Evolutionary conservation across 2,888 invertebrate genomes (phyloP).

Genomic region (Carabus problematicus): DNA sequence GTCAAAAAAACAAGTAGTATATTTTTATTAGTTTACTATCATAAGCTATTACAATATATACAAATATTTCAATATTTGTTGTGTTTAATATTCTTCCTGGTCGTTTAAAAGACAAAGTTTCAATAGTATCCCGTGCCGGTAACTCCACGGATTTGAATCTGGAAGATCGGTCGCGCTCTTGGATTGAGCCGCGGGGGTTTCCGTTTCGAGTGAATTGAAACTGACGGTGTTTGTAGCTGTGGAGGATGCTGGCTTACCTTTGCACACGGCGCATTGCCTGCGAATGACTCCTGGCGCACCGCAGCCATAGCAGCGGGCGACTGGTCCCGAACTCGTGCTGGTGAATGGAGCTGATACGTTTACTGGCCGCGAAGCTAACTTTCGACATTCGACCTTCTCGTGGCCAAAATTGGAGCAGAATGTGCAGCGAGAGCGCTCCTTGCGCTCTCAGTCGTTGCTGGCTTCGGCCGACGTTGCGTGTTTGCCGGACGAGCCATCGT

Average conservation of each 20-base stretch:
- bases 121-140: not conserved
- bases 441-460: conserved; percentile 1
- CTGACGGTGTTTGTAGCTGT: not conserved
- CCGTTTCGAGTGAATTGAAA: not conserved
- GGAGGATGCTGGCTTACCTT: not conserved
- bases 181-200: not conserved
- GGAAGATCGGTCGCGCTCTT: conserved; percentile 2
- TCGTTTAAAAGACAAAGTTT: too few relatives aligned
- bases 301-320: conserved; percentile 13
- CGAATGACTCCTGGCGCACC: conserved; percentile 11
- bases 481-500: not conserved
- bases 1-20: too few relatives aligned
- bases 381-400: conserved; percentile 16
- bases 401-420: conserved; percentile 19
- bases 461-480: not conserved
- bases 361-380: not conserved
- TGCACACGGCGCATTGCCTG: conserved; percentile 2
- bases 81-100: too few relatives aligned
- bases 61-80: too few relatives aligned
- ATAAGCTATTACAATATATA: too few relatives aligned
- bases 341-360: not conserved
- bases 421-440: conserved; percentile 1
- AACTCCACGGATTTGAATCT: not conserved
- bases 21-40: too few relatives aligned
- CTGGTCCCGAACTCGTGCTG: not conserved